Percentiles rank a stretch among this genome's conserved stretches.
Conservation (phyloP, 1,140 invertebrate genomes). For the Drosophila melanica region DNA sequence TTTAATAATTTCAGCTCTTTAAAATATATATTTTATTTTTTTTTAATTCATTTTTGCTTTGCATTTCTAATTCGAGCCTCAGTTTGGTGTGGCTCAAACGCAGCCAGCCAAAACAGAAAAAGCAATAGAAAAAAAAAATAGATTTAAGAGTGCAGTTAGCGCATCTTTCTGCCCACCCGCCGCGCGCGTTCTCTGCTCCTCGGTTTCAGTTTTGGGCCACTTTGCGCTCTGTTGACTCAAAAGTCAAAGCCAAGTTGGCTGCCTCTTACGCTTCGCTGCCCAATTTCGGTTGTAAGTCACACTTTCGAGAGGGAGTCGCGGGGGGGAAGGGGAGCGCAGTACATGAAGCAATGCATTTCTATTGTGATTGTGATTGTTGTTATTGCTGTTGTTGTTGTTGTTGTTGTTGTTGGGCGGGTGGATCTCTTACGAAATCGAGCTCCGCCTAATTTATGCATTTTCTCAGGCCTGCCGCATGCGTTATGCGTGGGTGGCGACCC, state of each 20-base stretch:
- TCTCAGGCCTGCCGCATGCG: conserved; percentile 48
- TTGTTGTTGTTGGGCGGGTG: not conserved
- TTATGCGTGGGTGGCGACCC: conserved; percentile 59
- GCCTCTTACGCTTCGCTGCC: conserved; percentile 59
- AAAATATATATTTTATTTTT: too few species aligned
- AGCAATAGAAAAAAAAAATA: not conserved
- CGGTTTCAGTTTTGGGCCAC: conserved; percentile 13
- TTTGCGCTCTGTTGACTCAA: conserved; percentile 51
- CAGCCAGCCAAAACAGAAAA: conserved; percentile 17
- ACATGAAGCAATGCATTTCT: conserved; percentile 31
- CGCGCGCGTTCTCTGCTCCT: too few species aligned
- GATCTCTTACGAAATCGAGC: conserved; percentile 33
- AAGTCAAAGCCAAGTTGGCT: conserved; percentile 36
- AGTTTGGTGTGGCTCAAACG: conserved; percentile 12
- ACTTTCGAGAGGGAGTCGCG: conserved; percentile 28
- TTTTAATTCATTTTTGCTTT: not conserved
- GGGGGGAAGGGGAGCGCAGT: conserved; percentile 10
- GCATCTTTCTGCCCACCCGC: conserved; percentile 4
- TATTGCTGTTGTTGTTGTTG: too few species aligned
- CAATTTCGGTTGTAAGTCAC: conserved; percentile 67
- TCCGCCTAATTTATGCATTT: conserved; percentile 71
- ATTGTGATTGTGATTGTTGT: not conserved
- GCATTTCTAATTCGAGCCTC: conserved; percentile 26
- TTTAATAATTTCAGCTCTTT: too few species aligned
- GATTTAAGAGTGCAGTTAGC: conserved; percentile 35